A percentile compares a stretch with the other conserved stretches of the same genome.
Conservation (phyloP, 2,797 vertebrate genomes). For the Anguilla anguilla region DNA sequence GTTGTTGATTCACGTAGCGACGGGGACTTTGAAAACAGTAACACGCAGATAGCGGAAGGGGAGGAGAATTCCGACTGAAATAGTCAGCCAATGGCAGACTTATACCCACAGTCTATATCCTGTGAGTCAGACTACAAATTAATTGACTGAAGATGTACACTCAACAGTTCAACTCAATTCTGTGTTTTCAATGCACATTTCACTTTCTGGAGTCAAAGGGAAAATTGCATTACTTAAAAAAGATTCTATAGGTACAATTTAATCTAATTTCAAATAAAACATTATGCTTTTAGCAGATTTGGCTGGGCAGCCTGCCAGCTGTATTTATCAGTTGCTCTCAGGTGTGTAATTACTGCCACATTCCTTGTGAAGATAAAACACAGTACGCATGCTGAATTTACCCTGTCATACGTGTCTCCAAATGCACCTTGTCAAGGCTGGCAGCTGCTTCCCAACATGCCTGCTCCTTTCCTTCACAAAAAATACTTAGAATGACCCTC, state of each 20-base stretch:
- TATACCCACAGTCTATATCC: too few species aligned
- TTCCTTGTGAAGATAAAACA: constrained; percentile 42
- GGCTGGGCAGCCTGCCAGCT: constrained; percentile 44
- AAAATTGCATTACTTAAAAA: constrained; percentile 48
- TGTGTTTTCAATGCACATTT: constrained; percentile 9
- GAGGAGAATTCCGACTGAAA: too few species aligned
- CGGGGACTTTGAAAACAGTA: too few species aligned
- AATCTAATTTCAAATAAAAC: constrained; percentile 49
- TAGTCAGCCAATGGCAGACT: too few species aligned
- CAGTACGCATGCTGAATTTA: constrained; percentile 15
- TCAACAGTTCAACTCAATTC: neutral
- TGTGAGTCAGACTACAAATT: neutral
- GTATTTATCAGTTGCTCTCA: constrained; percentile 53
- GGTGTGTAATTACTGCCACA: constrained; percentile 48
- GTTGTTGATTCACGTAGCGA: too few species aligned
- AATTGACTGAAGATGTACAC: neutral
- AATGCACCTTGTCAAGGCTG: constrained; percentile 34
- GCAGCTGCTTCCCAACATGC: constrained; percentile 36
- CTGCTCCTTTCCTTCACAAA: constrained; percentile 23
- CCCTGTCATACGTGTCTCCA: constrained; percentile 34
- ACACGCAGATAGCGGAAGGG: too few species aligned
- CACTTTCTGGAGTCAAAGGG: constrained; percentile 37
- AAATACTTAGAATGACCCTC: constrained; percentile 34
- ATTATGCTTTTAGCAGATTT: constrained; percentile 9
- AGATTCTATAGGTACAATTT: constrained; percentile 39